Evolutionary conservation across 1,140 invertebrate species (phyloP).

Genomic region (Hyphantria cunea): DNA sequence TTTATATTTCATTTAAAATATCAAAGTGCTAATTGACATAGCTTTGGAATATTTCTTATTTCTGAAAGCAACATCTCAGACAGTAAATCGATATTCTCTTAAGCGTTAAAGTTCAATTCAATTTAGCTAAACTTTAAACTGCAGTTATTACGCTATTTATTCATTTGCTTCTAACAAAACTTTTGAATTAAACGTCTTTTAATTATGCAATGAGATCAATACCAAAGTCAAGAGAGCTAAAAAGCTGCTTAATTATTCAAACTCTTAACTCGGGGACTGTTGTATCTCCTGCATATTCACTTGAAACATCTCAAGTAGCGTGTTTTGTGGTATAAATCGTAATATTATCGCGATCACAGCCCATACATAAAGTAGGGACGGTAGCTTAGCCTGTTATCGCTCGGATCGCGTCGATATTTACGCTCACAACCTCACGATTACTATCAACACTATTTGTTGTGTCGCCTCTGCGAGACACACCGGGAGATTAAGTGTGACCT

Average conservation of each 20-base stretch:
- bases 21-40: too few relatives aligned
- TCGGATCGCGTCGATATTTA: constrained; percentile 65
- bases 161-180: too few relatives aligned
- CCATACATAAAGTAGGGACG: constrained; percentile 56
- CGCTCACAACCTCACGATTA: constrained; percentile 55
- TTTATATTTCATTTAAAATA: too few relatives aligned
- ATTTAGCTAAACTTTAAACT: too few relatives aligned
- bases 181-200: too few relatives aligned
- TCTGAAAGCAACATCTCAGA: too few relatives aligned
- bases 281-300: constrained; percentile 19
- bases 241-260: background rate
- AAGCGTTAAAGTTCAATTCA: too few relatives aligned
- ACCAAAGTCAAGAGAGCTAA: too few relatives aligned
- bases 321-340: constrained; percentile 58
- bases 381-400: constrained; percentile 55
- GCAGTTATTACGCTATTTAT: too few relatives aligned
- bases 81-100: too few relatives aligned
- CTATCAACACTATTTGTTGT: constrained; percentile 62
- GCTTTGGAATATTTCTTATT: too few relatives aligned
- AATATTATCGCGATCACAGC: constrained; percentile 58
- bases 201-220: too few relatives aligned
- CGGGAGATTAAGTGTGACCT: constrained; percentile 7
- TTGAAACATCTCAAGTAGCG: constrained; percentile 62
- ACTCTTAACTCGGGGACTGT: background rate
- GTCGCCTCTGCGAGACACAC: constrained; percentile 39